Evolutionary conservation across 2,797 vertebrate genomes (phyloP).

Genomic region (Psittacula echo): DNA sequence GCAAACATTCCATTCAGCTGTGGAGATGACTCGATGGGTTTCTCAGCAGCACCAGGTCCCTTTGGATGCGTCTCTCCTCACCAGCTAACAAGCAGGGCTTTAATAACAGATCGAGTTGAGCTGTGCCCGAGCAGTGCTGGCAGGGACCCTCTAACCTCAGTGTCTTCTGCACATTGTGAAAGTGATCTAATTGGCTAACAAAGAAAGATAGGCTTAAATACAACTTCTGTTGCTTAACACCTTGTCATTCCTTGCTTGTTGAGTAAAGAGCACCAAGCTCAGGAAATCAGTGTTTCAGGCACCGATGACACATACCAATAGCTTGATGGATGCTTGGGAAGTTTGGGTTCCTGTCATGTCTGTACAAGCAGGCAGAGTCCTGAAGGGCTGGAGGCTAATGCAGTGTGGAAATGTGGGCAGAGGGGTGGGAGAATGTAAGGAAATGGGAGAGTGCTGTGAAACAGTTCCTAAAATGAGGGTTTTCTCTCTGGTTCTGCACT

Average conservation of each 20-base stretch:
- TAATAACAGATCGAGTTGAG: slow-evolving; percentile 9
- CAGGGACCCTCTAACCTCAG: slow-evolving; percentile 34
- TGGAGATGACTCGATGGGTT: background rate
- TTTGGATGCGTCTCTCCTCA: background rate
- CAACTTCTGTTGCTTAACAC: slow-evolving; percentile 27
- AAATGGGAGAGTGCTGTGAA: background rate
- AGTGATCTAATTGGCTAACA: slow-evolving; percentile 41
- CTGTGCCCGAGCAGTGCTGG: background rate
- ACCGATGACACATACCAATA: background rate
- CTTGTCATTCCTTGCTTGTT: slow-evolving; percentile 14
- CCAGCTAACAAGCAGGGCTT: slow-evolving; percentile 42
- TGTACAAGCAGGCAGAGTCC: background rate
- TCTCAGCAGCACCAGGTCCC: background rate
- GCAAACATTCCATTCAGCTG: fast-evolving
- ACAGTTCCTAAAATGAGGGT: background rate
- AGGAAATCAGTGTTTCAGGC: background rate
- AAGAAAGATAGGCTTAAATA: slow-evolving; percentile 15
- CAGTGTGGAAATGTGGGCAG: background rate
- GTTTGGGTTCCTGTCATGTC: background rate
- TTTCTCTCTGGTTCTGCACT: background rate
- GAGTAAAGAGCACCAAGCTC: background rate
- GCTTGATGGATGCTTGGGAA: background rate
- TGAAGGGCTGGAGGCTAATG: background rate
- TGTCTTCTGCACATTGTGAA: slow-evolving; percentile 7
- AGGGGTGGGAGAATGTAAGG: fast-evolving